Base-by-base conservation (phyloP, 23 tunicate species). In the Halocynthia roretzi region DNA sequence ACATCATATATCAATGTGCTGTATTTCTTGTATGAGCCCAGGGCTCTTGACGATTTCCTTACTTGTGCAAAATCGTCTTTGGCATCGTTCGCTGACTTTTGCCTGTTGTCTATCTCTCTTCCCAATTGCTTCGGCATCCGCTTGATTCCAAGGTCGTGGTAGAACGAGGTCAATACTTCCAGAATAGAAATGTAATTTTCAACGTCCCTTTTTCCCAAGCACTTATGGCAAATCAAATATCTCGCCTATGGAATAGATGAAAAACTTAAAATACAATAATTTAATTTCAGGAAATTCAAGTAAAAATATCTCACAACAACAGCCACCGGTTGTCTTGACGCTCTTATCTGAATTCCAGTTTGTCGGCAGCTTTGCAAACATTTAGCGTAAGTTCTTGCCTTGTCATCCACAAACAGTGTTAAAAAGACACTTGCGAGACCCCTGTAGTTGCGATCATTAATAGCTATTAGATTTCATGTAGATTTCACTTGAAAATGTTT, bases 331-430 rank as follows among this genome's bases (percentile, higher is more conserved):
- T 74, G 64, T 22, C 78, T 53, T 56, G 78, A 54, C 17, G 78
- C 78, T 22, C 78, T 53, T 10, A 74, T 74, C 56, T 74, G 63
- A 18, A 74, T 14, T 8, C 78, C 78, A 5, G 56, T 56, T 21
- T n/a, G 20, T 53, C 78, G 56, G 62, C 78, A 74, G 19, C 71
- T 20, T 48, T 74, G 78, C 78, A 74, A 14, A 54, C 56, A 44
- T 64, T 74, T 74, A 17, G 78, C 78, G 14, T 74, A 48, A 8
- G 78, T 14, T 14, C 78, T 53, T 56, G 78, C 71, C 20, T 54
- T 54, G 10, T 52, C 19, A 12, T 19, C 20, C 20, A 44, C 31
- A 20, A 74, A 9, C 19, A 74, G 2, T 10, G 78, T 53, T 48
- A 74, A 14, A 64, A 54, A 74, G 0, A 22, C 62, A 56, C 56